Percentiles rank a stretch among this genome's conserved stretches.
Evolutionary conservation across 2,888 invertebrate species (phyloP).

Genomic region (Xylocampa areola): DNA sequence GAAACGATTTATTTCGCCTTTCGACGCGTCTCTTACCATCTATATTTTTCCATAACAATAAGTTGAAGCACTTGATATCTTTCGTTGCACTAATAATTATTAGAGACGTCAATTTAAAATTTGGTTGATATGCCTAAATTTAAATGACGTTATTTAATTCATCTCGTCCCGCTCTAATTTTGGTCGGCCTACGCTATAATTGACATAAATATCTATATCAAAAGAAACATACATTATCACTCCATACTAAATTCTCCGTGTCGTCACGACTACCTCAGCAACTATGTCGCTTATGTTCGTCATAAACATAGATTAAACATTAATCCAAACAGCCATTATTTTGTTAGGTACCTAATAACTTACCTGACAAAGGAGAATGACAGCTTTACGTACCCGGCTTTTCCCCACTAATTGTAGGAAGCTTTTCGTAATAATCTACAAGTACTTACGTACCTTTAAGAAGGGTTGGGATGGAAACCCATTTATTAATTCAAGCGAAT

Average conservation of each 20-base stretch:
- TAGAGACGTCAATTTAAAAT: too few relatives aligned
- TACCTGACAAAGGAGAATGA: constrained; percentile 58
- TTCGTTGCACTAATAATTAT: too few relatives aligned
- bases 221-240: background rate
- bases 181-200: too few relatives aligned
- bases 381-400: constrained; percentile 53
- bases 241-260: constrained; percentile 3
- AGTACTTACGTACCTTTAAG: constrained; percentile 38
- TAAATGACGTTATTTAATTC: too few relatives aligned
- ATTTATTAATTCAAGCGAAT: constrained; percentile 50
- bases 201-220: too few relatives aligned
- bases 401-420: constrained; percentile 54
- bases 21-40: too few relatives aligned
- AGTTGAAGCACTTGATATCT: too few relatives aligned
- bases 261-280: constrained; percentile 22
- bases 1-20: too few relatives aligned
- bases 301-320: constrained; percentile 62
- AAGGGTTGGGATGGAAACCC: constrained; percentile 30
- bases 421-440: constrained; percentile 50
- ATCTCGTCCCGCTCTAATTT: too few relatives aligned
- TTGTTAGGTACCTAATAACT: constrained; percentile 57
- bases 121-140: too few relatives aligned
- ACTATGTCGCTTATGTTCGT: constrained; percentile 55
- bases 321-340: constrained; percentile 60
- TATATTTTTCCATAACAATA: too few relatives aligned